A percentile compares a stretch with the other conserved stretches of the same genome.
Evolutionary conservation across 1,140 invertebrate genomes (phyloP).

Genomic region (Drosophila suzukii): DNA sequence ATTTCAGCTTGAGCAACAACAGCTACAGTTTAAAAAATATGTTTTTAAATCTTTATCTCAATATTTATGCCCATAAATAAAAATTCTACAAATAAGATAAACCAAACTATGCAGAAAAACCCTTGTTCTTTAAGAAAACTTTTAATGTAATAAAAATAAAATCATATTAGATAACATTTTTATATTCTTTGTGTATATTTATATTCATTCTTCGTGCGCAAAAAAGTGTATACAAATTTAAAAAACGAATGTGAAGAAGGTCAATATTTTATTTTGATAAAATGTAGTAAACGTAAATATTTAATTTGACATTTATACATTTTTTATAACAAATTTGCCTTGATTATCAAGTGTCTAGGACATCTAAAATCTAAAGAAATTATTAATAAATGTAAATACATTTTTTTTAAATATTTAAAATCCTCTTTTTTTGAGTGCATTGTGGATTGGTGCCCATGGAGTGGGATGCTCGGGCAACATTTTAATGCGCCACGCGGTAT

Average conservation of each 20-base stretch:
- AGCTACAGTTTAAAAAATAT: slow-evolving; percentile 15
- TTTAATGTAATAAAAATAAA: neutral
- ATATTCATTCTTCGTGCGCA: too few species aligned
- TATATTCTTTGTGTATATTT: neutral
- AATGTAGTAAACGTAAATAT: too few species aligned
- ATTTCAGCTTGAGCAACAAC: slow-evolving; percentile 75
- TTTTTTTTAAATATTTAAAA: neutral
- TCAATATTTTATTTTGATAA: too few species aligned
- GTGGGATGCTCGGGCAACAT: slow-evolving; percentile 50
- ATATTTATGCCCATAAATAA: neutral
- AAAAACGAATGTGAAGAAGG: too few species aligned
- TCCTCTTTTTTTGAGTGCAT: neutral
- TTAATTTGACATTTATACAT: neutral
- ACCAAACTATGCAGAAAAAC: too few species aligned
- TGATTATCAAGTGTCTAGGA: too few species aligned
- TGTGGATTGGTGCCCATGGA: neutral
- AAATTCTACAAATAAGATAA: too few species aligned
- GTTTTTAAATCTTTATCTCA: too few species aligned
- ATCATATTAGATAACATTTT: neutral
- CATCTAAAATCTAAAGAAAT: too few species aligned
- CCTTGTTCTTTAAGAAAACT: too few species aligned
- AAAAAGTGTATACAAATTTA: too few species aligned
- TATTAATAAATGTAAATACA: neutral
- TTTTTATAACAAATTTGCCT: too few species aligned
- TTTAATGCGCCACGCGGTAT: slow-evolving; percentile 70